Evolutionary conservation across 2,113 vertebrate genomes (phyloP).

Genomic region (Theristicus caerulescens): DNA sequence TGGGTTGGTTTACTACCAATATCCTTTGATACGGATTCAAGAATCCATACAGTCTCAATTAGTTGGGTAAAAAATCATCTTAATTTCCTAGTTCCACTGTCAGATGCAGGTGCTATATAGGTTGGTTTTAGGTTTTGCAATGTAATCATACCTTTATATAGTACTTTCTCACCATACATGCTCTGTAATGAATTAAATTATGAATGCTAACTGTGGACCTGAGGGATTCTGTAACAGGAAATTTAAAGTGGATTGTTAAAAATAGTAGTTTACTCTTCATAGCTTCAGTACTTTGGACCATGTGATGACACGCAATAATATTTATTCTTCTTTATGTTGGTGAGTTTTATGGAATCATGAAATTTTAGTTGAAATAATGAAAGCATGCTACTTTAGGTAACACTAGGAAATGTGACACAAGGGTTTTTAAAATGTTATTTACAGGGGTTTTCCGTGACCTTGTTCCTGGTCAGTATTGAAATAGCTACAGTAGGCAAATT

Average conservation of each 20-base stretch:
- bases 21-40: not conserved
- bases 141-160: not conserved
- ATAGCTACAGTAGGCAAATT: not conserved
- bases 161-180: not conserved
- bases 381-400: not conserved
- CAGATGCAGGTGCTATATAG: not conserved
- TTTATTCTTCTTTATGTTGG: conserved; percentile 1
- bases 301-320: not conserved
- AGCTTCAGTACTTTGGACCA: not conserved
- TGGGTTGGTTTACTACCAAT: not conserved
- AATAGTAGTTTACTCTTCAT: not conserved
- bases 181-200: not conserved
- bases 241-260: not conserved
- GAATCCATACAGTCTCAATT: not conserved
- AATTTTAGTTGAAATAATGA: not conserved
- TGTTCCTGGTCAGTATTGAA: not conserved
- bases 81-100: not conserved
- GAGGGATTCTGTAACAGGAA: not conserved
- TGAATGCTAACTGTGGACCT: not conserved
- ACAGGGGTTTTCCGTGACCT: not conserved
- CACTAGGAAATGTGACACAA: not conserved
- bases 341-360: conserved; percentile 13
- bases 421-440: not conserved
- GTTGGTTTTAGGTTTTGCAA: not conserved
- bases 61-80: not conserved